These are phyloP conservation scores for Trichonephila clavata DNA, from an alignment of 1,140 invertebrate genomes.

Conservation along the genomic window DNA sequence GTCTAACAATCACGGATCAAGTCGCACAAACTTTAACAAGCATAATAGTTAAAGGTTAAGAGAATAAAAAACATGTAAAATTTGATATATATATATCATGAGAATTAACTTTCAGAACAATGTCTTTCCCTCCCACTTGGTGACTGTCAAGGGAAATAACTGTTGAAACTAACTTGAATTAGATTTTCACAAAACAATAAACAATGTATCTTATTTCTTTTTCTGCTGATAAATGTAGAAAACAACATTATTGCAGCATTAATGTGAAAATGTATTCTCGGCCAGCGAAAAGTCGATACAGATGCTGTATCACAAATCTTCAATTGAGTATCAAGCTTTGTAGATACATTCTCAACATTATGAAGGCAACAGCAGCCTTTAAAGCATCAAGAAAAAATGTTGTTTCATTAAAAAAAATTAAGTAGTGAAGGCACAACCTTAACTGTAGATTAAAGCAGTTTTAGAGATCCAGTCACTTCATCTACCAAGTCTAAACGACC, in stretches of 20 bases:
- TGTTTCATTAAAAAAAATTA: conserved; percentile 26
- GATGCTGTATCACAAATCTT: not conserved
- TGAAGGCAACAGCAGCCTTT: not conserved
- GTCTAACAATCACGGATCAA: too few species aligned
- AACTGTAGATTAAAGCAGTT: conserved; percentile 75
- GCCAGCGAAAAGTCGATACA: conserved; percentile 7
- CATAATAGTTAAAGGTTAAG: not conserved
- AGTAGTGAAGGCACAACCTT: conserved; percentile 58
- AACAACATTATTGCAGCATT: not conserved
- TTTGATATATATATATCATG: not conserved
- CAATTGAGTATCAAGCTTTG: not conserved
- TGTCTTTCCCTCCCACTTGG: not conserved
- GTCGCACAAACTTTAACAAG: not conserved
- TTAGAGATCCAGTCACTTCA: conserved; percentile 78
- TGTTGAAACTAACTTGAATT: not conserved
- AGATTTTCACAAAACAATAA: not conserved
- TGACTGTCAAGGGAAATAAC: not conserved
- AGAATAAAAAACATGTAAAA: conserved; percentile 6
- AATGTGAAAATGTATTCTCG: not conserved
- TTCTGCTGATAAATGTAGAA: not conserved
- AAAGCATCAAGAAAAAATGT: conserved; percentile 18
- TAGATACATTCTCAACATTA: conserved; percentile 23
- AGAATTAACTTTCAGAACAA: not conserved
- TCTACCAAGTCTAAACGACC: conserved; percentile 78
- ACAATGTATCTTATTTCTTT: not conserved